Conservation (phyloP, 2,888 invertebrate genomes). For the Drosophila neoperkinsi region DNA sequence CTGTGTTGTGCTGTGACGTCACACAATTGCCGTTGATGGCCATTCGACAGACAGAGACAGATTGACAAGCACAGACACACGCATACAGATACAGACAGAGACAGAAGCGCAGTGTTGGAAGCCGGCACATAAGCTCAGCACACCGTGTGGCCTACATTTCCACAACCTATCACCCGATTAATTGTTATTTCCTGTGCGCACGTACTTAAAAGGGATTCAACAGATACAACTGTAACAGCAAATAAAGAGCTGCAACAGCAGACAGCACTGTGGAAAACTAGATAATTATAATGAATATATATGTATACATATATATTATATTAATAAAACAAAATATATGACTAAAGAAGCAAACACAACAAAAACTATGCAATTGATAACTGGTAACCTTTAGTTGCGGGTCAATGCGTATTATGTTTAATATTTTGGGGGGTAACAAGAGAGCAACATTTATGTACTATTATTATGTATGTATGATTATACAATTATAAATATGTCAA, state of each 20-base stretch:
- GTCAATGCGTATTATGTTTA: slow-evolving; percentile 41
- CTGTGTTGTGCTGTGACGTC: slow-evolving; percentile 18
- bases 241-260: slow-evolving; percentile 35
- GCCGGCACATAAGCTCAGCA: slow-evolving; percentile 50
- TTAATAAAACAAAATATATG: slow-evolving; percentile 46
- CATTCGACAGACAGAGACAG: slow-evolving; percentile 18
- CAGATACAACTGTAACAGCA: slow-evolving; percentile 40
- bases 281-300: slow-evolving; percentile 62
- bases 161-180: slow-evolving; percentile 42
- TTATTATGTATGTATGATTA: slow-evolving; percentile 51
- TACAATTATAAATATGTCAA: slow-evolving; percentile 36
- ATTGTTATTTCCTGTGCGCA: slow-evolving; percentile 77
- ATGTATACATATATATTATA: slow-evolving; percentile 29
- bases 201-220: slow-evolving; percentile 66
- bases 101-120: slow-evolving; percentile 21
- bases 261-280: slow-evolving; percentile 71
- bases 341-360: slow-evolving; percentile 23
- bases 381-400: slow-evolving; percentile 40
- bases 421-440: slow-evolving; percentile 30
- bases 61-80: slow-evolving; percentile 12
- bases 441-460: slow-evolving; percentile 51
- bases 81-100: slow-evolving; percentile 8
- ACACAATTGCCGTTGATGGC: slow-evolving; percentile 22
- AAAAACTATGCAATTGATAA: slow-evolving; percentile 35
- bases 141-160: slow-evolving; percentile 57